Conservation (phyloP, 1,140 invertebrate species). For the Palaemon carinicauda region DNA sequence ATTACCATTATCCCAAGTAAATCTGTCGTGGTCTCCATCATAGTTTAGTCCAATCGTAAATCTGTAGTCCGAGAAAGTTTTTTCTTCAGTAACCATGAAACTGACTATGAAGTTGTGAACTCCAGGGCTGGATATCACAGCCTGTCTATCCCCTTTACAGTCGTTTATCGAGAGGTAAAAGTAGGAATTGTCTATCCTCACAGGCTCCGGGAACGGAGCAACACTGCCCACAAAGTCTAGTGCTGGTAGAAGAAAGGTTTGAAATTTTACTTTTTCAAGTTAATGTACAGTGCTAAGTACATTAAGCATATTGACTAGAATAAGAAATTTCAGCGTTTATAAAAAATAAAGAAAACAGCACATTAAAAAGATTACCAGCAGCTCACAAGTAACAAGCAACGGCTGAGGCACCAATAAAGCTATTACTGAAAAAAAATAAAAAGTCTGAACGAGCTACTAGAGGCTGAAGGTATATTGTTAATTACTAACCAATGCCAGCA, state of each 20-base stretch:
- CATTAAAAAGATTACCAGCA: no score
- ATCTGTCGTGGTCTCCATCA: not conserved
- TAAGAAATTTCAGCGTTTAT: no score
- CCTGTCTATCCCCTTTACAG: not conserved
- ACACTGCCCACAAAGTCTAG: not conserved
- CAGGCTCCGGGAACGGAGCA: slow-evolving; percentile 1
- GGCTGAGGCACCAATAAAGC: no score
- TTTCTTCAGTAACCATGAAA: slow-evolving; percentile 18
- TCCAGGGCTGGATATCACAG: not conserved
- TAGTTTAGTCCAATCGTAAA: slow-evolving; percentile 5
- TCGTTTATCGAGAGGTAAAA: not conserved
- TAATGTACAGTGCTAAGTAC: no score
- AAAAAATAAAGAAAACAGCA: no score
- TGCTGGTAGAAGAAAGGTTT: not conserved
- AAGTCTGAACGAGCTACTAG: no score
- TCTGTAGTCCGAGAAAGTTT: not conserved
- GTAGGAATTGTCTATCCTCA: slow-evolving; percentile 12
- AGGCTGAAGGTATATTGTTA: no score
- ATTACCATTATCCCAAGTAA: slow-evolving; percentile 31
- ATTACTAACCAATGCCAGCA: no score
- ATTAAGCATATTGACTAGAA: no score
- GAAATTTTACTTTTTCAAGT: no score
- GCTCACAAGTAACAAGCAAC: no score
- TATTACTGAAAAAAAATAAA: no score
- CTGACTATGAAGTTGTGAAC: slow-evolving; percentile 21